Base-by-base conservation (phyloP, 2,888 invertebrate species). In the Sympetrum striolatum region DNA sequence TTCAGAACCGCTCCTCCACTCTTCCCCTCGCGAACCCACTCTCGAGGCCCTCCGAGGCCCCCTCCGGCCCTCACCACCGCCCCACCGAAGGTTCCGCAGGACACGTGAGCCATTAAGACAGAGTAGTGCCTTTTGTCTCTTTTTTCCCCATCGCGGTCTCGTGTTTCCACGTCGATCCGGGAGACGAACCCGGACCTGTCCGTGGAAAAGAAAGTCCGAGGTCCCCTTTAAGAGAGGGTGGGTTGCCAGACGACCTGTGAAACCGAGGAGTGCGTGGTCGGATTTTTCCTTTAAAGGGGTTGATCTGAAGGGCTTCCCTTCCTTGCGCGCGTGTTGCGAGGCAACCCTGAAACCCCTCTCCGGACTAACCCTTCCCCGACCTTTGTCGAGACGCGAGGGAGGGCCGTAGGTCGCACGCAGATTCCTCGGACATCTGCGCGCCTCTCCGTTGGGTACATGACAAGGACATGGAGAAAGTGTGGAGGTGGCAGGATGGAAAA, bases 101-200 rank as follows among this genome's bases (percentile, higher is more conserved):
- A 82, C 82, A 82, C 18, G 58, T 53, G 82, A 82, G 22, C 58
- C 82, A 58, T 82, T 82, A 82, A 58, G 25, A 82, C 35, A 44
- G 44, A 10, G 58, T n/a, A 82, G 35, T 35, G n/a, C 58, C 35
- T 82, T 58, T 82, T 58, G 82, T 82, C 82, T 82, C 82, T 18
- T 31, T 48, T 82, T 82, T 37, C 25, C 73, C 31, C 73, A 58
- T 35, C 82, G 37, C 1, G 64, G 86, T 86, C 60, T 86, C 64
- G n/a, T 39, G 86, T 86, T 86, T 86, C 60, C 31, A 37, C n/a
- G 64, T 60, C 37, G 31, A 18, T 22, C 86, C 64, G 86, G 64
- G 86, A 86, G n/a, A 86, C 86, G 86, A 64, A 37, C 58, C 86
- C 64, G 86, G 64, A 60, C 64, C 60, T 37, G 60, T 60, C n/a